These are phyloP conservation scores for rabbit (Oryctolagus cuniculus) DNA, from an alignment of 2,113 vertebrate species.

Conservation along the genomic window mOryCun1.1 NC_091434.1:65814001-65814500, in stretches of 20 bases:
- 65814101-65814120: constrained; percentile 43
- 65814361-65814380: constrained; percentile 74
- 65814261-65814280: constrained; percentile 51
- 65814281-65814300: constrained; percentile 50
- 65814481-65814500: constrained; percentile 64
- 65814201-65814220: constrained; percentile 64
- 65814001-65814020: fast-evolving
- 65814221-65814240: constrained; percentile 56
- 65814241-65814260: constrained; percentile 74
- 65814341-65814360: constrained; percentile 74
- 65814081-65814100: background rate
- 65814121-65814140: constrained; percentile 52
- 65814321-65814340: constrained; percentile 76
- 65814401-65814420: constrained; percentile 78
- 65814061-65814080: background rate
- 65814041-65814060: background rate
- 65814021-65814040: background rate
- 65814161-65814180: constrained; percentile 71
- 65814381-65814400: constrained; percentile 73
- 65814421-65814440: constrained; percentile 78
- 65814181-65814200: constrained; percentile 79
- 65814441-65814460: constrained; percentile 73
- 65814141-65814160: constrained; percentile 46
- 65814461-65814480: constrained; percentile 76
- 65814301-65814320: constrained; percentile 77